These are phyloP conservation scores for Hapalemur alaotrensis DNA, from an alignment of 2,797 vertebrate species.

Conservation along the genomic window DNA sequence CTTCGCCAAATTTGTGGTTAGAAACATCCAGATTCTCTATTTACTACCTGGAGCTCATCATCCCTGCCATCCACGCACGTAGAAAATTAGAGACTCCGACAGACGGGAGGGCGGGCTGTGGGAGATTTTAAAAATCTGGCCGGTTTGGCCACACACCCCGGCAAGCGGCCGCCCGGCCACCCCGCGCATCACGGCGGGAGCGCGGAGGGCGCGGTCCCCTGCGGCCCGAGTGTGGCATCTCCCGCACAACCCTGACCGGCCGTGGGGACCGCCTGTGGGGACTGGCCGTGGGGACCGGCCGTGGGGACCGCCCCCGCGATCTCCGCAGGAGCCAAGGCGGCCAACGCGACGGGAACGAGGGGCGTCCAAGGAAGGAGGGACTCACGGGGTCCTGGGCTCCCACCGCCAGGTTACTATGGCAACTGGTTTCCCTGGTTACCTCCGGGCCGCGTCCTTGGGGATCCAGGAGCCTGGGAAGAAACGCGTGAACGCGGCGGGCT, in stretches of 20 bases:
- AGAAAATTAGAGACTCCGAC: conserved; percentile 78
- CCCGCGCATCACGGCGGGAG: no score
- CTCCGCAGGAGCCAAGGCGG: background rate
- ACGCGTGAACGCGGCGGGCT: background rate
- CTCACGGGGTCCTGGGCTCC: background rate
- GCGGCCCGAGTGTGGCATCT: no score
- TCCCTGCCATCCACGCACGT: background rate
- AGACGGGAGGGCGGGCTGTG: conserved; percentile 79
- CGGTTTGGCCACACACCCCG: conserved; percentile 72
- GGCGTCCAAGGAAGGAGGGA: background rate
- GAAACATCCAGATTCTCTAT: conserved; percentile 72
- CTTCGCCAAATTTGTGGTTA: conserved; percentile 72
- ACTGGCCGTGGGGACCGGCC: no score
- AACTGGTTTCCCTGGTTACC: conserved; percentile 58
- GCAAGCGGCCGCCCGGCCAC: background rate
- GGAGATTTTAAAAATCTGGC: conserved; percentile 81
- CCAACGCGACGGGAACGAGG: accelerated
- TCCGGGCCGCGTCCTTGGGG: background rate
- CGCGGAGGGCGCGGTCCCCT: accelerated
- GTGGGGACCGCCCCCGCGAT: no score
- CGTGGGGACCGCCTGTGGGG: no score
- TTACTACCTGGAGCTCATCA: conserved; percentile 67
- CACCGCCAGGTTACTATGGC: conserved; percentile 32
- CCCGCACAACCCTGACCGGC: no score
- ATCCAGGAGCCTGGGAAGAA: background rate